Evolutionary conservation across 1,140 invertebrate species (phyloP).

Genomic region (honey bee (Apis mellifera)): DNA sequence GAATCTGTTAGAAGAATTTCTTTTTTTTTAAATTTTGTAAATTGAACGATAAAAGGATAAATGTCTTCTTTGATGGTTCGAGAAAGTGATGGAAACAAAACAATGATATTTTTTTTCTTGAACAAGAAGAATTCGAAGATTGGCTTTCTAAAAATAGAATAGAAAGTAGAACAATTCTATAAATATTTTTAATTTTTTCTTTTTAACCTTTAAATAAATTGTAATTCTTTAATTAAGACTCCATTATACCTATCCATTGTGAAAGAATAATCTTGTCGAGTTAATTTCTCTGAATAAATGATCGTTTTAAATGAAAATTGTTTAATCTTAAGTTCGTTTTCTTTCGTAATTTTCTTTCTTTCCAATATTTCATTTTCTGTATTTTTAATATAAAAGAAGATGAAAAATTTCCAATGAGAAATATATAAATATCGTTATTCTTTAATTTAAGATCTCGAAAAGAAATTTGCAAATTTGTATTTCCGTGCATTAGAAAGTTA

Average conservation of each 20-base stretch:
- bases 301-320: too few species aligned
- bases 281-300: too few species aligned
- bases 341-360: neutral
- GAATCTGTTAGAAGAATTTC: neutral
- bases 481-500: too few species aligned
- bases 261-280: too few species aligned
- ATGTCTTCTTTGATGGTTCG: neutral
- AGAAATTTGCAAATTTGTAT: constrained; percentile 1
- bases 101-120: neutral
- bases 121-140: neutral
- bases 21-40: neutral
- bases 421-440: too few species aligned
- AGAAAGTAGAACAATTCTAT: neutral
- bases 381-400: neutral
- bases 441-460: neutral
- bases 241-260: too few species aligned
- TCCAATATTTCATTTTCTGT: too few species aligned
- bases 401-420: neutral
- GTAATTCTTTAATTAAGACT: neutral
- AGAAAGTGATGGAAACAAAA: neutral
- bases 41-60: neutral
- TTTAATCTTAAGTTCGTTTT: neutral
- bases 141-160: neutral
- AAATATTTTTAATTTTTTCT: neutral
- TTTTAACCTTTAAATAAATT: neutral